phyloP scores from a whole-genome alignment of 2,888 invertebrate genomes.

The Agrochola litura region DNA sequence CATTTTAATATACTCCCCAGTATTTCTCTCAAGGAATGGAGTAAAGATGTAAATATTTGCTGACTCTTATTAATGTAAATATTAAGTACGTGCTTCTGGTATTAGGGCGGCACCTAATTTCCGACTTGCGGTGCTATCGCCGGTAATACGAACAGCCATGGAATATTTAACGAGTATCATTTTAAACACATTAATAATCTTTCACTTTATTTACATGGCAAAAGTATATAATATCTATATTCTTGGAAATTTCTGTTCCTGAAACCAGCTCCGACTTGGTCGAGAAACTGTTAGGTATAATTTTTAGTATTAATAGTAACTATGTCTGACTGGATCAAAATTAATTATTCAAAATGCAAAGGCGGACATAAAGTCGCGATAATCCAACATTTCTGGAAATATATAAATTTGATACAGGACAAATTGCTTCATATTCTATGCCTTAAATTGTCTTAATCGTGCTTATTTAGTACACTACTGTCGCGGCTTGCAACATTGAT shows the following conservation, averaged over 20 bases:
- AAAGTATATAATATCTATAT: background rate
- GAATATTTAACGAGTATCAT: slow-evolving; percentile 56
- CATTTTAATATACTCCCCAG: background rate
- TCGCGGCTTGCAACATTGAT: too few species aligned
- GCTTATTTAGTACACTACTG: too few species aligned
- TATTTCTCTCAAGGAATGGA: slow-evolving; percentile 8
- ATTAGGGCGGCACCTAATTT: slow-evolving; percentile 44
- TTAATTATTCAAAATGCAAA: background rate
- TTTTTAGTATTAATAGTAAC: background rate
- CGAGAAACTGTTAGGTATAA: background rate
- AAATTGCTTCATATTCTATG: background rate
- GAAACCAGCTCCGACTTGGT: background rate
- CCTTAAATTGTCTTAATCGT: too few species aligned
- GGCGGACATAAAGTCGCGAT: background rate
- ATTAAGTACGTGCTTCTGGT: slow-evolving; percentile 55
- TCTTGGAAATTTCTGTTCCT: background rate
- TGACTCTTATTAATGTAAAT: slow-evolving; percentile 44
- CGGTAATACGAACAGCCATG: slow-evolving; percentile 8
- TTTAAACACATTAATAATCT: slow-evolving; percentile 37
- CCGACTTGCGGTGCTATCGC: slow-evolving; percentile 42
- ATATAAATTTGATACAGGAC: background rate
- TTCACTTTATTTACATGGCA: background rate
- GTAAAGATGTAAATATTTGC: slow-evolving; percentile 46
- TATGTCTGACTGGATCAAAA: background rate
- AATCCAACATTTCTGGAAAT: background rate